Evolutionary conservation across 2,113 vertebrate genomes (phyloP).

Genomic region (Triplophysa siluroides): DNA sequence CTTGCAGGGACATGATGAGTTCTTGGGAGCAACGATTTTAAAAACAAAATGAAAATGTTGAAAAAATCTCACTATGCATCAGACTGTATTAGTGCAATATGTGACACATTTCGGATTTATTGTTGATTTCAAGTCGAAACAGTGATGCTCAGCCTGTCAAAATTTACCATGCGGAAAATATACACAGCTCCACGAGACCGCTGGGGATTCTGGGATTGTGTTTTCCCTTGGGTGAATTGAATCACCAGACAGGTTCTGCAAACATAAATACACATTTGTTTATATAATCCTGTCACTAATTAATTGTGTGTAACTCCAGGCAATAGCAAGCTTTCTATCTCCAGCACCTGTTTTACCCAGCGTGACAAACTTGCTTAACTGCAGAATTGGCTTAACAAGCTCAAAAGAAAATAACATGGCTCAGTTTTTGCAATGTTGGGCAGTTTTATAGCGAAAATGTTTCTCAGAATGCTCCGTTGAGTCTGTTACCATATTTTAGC

Average conservation of each 20-base stretch:
- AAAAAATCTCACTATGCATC: not conserved
- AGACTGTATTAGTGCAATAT: not conserved
- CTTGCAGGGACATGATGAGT: not conserved
- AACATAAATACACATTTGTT: slow-evolving; percentile 36
- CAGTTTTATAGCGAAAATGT: not conserved
- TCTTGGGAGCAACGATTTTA: not conserved
- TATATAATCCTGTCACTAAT: slow-evolving; percentile 36
- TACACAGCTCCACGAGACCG: not conserved
- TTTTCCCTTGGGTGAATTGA: slow-evolving; percentile 9
- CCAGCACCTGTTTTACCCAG: slow-evolving; percentile 7
- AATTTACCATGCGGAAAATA: slow-evolving; percentile 4
- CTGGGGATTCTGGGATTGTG: not conserved
- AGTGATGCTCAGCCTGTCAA: not conserved
- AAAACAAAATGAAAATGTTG: not conserved
- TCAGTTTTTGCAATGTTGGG: slow-evolving; percentile 1
- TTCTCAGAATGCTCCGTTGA: not conserved
- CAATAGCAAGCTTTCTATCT: not conserved
- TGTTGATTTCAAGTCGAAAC: not conserved
- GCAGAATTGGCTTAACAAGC: slow-evolving; percentile 3
- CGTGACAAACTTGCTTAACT: slow-evolving; percentile 17
- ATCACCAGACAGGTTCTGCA: not conserved
- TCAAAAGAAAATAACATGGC: not conserved
- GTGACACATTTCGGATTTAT: not conserved
- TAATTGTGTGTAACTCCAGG: slow-evolving; percentile 28
- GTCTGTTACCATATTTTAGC: not conserved